Evolutionary conservation across 1,140 invertebrate species (phyloP).

Genomic region (Drosophila nasuta): DNA sequence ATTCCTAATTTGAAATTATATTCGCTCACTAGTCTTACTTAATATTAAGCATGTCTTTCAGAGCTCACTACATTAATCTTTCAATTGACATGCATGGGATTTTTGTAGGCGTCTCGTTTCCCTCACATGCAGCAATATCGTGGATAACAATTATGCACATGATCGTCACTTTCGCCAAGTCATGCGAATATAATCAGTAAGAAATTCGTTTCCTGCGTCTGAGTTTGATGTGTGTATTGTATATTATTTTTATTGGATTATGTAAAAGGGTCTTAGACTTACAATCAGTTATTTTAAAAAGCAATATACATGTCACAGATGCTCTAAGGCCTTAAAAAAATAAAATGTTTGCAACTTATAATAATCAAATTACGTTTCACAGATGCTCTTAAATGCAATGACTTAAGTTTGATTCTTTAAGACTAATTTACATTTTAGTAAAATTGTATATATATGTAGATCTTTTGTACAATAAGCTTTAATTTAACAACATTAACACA

Average conservation of each 20-base stretch:
- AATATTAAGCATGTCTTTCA: background rate
- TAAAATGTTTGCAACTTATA: background rate
- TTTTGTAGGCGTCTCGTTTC: slow-evolving; percentile 61
- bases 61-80: background rate
- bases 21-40: background rate
- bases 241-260: slow-evolving; percentile 21
- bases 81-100: background rate
- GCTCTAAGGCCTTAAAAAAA: slow-evolving; percentile 8
- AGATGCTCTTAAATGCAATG: slow-evolving; percentile 6
- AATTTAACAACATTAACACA: slow-evolving; percentile 50
- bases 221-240: slow-evolving; percentile 1
- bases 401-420: background rate
- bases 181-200: slow-evolving; percentile 21
- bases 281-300: background rate
- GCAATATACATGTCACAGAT: slow-evolving; percentile 4
- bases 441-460: slow-evolving; percentile 32
- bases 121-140: slow-evolving; percentile 40
- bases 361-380: slow-evolving; percentile 23
- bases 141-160: slow-evolving; percentile 19
- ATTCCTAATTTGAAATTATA: no score
- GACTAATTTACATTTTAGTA: slow-evolving; percentile 14
- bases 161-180: slow-evolving; percentile 16
- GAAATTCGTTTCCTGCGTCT: slow-evolving; percentile 23
- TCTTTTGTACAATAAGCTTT: slow-evolving; percentile 62
- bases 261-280: slow-evolving; percentile 6